A percentile compares a stretch with the other conserved stretches of the same genome.
phyloP scores from a whole-genome alignment of 30 jellyfish, hydroid and myxozoan species.

The Turritopsis rubra region DNA sequence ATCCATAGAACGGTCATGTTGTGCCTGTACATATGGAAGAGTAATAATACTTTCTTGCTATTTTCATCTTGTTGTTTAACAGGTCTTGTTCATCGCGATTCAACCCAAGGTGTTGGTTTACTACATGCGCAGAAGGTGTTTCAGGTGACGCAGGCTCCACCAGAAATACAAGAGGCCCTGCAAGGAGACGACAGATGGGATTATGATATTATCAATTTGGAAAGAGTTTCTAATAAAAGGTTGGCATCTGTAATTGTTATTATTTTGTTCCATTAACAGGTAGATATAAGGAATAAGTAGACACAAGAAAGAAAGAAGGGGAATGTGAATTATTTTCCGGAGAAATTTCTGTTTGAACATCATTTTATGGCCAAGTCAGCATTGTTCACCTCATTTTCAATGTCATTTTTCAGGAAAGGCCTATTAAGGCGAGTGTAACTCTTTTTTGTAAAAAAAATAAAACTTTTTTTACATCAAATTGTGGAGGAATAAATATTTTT shows the following conservation, averaged over 20 bases:
- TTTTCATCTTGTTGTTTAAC: neutral
- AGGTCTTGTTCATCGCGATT: slow-evolving; percentile 58
- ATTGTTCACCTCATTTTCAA: too few relatives aligned
- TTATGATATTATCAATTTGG: slow-evolving; percentile 70
- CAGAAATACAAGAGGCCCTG: slow-evolving; percentile 81
- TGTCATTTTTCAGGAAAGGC: too few relatives aligned
- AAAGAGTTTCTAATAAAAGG: slow-evolving; percentile 81
- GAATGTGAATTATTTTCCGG: neutral
- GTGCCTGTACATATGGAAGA: too few relatives aligned
- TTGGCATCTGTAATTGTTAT: neutral
- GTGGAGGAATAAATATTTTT: too few relatives aligned
- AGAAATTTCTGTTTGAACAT: neutral
- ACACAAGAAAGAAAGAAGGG: too few relatives aligned
- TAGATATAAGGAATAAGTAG: too few relatives aligned
- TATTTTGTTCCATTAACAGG: neutral
- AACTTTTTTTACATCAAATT: too few relatives aligned
- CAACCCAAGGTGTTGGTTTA: slow-evolving; percentile 32
- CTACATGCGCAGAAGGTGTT: slow-evolving; percentile 25
- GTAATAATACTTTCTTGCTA: too few relatives aligned
- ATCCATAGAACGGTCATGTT: too few relatives aligned
- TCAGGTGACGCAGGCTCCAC: slow-evolving; percentile 78
- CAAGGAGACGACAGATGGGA: slow-evolving; percentile 83
- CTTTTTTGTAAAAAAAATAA: too few relatives aligned
- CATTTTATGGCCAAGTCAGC: too few relatives aligned
- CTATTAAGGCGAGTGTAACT: too few relatives aligned